Base-by-base conservation (phyloP, 1,140 invertebrate genomes). In the Periplaneta americana region DNA sequence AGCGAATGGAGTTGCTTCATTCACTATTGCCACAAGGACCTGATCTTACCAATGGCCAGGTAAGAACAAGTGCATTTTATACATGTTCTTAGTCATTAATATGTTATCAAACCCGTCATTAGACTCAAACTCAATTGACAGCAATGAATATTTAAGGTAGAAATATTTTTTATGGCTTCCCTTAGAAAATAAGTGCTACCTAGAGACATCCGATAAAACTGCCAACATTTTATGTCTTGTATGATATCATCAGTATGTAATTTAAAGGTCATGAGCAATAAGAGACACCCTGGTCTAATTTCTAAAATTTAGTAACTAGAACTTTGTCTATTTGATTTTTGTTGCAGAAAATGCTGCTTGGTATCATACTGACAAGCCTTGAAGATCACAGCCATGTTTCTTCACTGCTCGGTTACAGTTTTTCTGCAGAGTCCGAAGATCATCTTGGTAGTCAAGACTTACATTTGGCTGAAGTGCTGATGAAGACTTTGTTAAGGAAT, bases 321-420 rank as follows among this genome's bases (percentile, higher is more conserved):
- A 57, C 39, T 57, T 13, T 13, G 13, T 15, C 22, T 33, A 75
- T 75, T n/a, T 75, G 34, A 6, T 8, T 75, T 75, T 17, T 75
- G 15, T 75, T 81, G 74, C 85, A 91, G 90, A 88, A 90, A 84
- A 90, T 93, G 88, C 89, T 93, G 80, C 87, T 93, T 80, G 88
- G 87, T 81, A 92, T 93, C 34, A 91, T 93, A 35, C 87, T 93
- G 76, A 90, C 89, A 13, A 93, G 92, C 86, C 86, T 93, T 22
- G 91, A 93, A 85, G 92, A 93, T 84, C 91, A 92, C 83, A 88
- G 87, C 77, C 91, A 92, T 84, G 88, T 93, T 33, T 89, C 92
- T 10, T 85, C 90, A 10, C 86, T 93, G 31, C 87, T 93, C 6
- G 90, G 91, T 5, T 88, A 90, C 85, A 86, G 87, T 76, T 66